Percentiles rank a stretch among this genome's conserved stretches.
Evolutionary conservation across 2,113 vertebrate species (phyloP).

Genomic region (Bufo gargarizans): DNA sequence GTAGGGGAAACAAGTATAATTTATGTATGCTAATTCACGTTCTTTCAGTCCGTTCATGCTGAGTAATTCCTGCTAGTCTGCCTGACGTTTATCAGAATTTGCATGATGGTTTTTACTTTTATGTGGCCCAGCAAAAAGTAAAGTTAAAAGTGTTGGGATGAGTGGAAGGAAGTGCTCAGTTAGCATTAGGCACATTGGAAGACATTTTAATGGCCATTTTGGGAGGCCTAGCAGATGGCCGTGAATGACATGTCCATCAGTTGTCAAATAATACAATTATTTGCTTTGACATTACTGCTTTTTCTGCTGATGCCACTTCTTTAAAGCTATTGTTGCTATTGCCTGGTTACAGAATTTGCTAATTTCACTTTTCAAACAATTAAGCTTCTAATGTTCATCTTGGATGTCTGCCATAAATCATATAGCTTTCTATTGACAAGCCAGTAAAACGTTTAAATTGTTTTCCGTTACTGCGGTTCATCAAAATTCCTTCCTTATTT

Average conservation of each 20-base stretch:
- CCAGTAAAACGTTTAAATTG: slow-evolving; percentile 13
- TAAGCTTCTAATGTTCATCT: background rate
- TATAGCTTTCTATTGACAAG: background rate
- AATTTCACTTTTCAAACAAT: slow-evolving; percentile 3
- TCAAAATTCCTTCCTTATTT: background rate
- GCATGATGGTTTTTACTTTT: no score
- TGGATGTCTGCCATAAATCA: background rate
- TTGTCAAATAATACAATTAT: background rate
- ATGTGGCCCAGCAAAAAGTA: no score
- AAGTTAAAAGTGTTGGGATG: no score
- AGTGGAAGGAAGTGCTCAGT: no score
- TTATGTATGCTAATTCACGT: no score
- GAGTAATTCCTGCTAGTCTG: no score
- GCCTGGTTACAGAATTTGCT: background rate
- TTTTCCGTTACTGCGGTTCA: background rate
- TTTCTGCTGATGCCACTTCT: background rate
- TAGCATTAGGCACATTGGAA: no score
- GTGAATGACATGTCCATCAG: background rate
- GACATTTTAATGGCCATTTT: no score
- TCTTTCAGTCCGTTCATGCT: no score
- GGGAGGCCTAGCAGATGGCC: no score
- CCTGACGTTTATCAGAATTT: no score
- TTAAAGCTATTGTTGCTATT: background rate
- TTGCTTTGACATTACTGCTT: background rate
- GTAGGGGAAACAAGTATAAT: no score